Evolutionary conservation across 2,113 vertebrate species (phyloP).

Genomic region (Dasyprocta punctata): DNA sequence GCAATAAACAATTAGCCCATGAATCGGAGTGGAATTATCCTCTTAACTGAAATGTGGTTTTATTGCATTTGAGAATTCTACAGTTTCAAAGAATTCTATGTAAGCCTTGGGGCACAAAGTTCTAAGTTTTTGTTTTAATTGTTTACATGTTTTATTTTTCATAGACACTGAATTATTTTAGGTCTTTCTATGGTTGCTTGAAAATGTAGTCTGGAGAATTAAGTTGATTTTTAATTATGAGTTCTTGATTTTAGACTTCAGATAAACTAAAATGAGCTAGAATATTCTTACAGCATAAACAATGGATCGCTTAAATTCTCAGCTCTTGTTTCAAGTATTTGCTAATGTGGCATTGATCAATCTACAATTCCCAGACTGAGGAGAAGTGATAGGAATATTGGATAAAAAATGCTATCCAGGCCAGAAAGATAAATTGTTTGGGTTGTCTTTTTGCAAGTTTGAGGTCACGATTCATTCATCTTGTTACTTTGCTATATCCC

Average conservation of each 20-base stretch:
- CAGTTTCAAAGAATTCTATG: conserved; percentile 40
- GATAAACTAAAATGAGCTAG: conserved; percentile 81
- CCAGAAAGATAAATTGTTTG: conserved; percentile 95
- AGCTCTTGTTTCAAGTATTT: conserved; percentile 85
- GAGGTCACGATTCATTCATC: conserved; percentile 96
- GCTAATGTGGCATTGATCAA: conserved; percentile 91
- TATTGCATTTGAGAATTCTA: conserved; percentile 55
- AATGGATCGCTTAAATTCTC: conserved; percentile 80
- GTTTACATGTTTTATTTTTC: conserved; percentile 60
- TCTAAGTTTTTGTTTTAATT: conserved; percentile 21
- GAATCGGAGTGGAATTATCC: neutral
- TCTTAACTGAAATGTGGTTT: conserved; percentile 22
- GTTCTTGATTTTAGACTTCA: conserved; percentile 75
- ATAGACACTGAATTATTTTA: conserved; percentile 45
- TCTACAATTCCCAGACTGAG: conserved; percentile 82
- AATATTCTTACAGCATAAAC: conserved; percentile 82
- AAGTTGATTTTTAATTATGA: conserved; percentile 86
- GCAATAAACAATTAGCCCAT: conserved; percentile 25
- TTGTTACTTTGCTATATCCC: conserved; percentile 93
- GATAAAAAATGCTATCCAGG: conserved; percentile 85
- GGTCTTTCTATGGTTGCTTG: conserved; percentile 50
- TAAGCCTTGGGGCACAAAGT: conserved; percentile 47
- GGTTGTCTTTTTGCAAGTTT: conserved; percentile 94
- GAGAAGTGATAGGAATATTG: conserved; percentile 87
- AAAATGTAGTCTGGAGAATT: conserved; percentile 79